These are phyloP conservation scores for Motacilla tschutschensis DNA, from an alignment of 2,113 vertebrate genomes.

Conservation along the genomic window DNA sequence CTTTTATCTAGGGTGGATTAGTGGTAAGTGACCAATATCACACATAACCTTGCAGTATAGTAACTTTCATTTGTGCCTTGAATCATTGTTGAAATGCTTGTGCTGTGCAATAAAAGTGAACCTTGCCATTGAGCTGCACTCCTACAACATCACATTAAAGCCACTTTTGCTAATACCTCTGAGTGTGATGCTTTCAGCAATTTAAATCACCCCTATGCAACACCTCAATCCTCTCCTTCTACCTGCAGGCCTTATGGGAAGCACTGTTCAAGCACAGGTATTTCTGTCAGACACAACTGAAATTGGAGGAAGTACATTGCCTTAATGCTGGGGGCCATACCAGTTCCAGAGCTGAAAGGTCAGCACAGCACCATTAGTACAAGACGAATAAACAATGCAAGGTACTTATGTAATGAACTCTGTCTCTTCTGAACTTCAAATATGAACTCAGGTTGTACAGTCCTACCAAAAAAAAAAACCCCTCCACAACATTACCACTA, in stretches of 20 bases:
- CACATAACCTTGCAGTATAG: neutral
- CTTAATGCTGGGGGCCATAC: neutral
- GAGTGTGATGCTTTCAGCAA: neutral
- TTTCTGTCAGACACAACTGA: neutral
- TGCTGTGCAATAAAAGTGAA: neutral
- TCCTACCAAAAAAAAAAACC: neutral
- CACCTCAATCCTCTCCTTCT: neutral
- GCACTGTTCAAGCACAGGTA: neutral
- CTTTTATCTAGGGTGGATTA: neutral
- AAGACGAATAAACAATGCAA: neutral
- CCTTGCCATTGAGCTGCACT: neutral
- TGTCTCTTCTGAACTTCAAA: neutral
- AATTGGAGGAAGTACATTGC: neutral
- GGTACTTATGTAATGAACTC: neutral
- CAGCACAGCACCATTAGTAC: neutral
- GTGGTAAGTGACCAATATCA: neutral
- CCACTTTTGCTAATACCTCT: neutral
- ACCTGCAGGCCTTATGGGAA: neutral
- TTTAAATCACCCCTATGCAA: neutral
- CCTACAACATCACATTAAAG: neutral
- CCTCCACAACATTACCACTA: neutral
- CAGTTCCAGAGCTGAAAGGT: neutral
- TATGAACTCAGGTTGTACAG: neutral
- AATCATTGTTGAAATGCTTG: neutral
- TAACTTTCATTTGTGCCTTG: neutral